Evolutionary conservation across 2,113 vertebrate genomes (phyloP), one percentile per base, ranked within the genome.

Genomic region (Chinchilla lanigera): DNA sequence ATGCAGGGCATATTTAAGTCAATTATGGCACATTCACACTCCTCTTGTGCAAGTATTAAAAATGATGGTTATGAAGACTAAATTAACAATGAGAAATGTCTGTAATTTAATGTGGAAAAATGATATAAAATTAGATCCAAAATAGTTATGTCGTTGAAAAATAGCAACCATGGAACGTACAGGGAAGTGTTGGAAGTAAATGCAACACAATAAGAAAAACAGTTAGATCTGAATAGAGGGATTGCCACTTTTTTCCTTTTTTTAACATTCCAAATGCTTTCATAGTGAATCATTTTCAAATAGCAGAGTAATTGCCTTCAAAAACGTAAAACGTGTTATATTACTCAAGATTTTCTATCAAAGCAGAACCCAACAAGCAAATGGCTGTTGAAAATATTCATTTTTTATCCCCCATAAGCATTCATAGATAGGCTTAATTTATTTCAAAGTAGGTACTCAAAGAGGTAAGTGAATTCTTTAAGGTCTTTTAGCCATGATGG

Each of bases 91-190:
- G 56, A 96, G 78, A 67, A 97, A 89, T 96, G 41, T 41, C 38
- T 95, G 19, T 65, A 73, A 88, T 94, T 94, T 88, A 87, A 88
- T 88, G 65, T 54, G 61, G 86, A 89, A 73, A 94, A 93, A n/a
- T 67, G 86, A 89, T 71, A 30, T 67, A 78, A 93, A 96, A 87
- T 96, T 83, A 75, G 69, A 71, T 41, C 38, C 44, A 61, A 44
- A 22, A 35, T 78, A 95, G 93, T 95, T 65, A 77, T 41, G 82
- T 90, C 44, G 87, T 58, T 88, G 88, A 85, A 94, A 87, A 96
- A 78, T 19, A 95, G 41, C 41, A 83, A 20, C 13, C 5, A 35
- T 60, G 30, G 20, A 54, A 17, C 61, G 2, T 65, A 4, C 67
- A 80, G 82, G 38, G 30, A 96, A 80, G 41, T 41, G 17, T 3